Conservation (phyloP, 2,113 vertebrate species). For the Dipodomys ordii region DNA sequence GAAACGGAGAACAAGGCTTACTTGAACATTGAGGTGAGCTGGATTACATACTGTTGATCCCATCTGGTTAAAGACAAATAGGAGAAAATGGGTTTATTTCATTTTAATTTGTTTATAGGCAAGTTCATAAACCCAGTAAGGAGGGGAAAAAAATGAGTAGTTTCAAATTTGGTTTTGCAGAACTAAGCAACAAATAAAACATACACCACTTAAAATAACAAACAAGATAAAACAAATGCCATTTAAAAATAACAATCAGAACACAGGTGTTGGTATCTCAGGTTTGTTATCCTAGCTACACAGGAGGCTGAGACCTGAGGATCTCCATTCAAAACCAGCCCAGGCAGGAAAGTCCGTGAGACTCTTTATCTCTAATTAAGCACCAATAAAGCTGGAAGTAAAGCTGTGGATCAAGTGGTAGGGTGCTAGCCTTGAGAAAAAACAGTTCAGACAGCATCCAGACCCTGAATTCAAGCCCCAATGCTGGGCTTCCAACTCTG, state of each 20-base stretch:
- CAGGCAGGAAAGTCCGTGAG: too few relatives aligned
- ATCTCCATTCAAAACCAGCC: too few relatives aligned
- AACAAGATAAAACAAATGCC: too few relatives aligned
- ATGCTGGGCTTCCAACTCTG: too few relatives aligned
- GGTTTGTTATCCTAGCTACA: too few relatives aligned
- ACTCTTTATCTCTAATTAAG: too few relatives aligned
- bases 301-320: too few relatives aligned
- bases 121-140: conserved; percentile 38
- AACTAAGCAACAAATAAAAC: background rate
- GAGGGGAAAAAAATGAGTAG: background rate
- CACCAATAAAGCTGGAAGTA: too few relatives aligned
- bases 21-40: conserved; percentile 98
- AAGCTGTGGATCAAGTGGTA: too few relatives aligned
- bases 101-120: conserved; percentile 45
- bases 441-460: too few relatives aligned
- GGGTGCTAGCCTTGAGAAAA: too few relatives aligned
- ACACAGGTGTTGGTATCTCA: too few relatives aligned
- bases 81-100: conserved; percentile 1
- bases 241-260: background rate
- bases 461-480: background rate
- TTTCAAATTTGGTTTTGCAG: conserved; percentile 37
- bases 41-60: conserved; percentile 92
- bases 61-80: conserved; percentile 89
- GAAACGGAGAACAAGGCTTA: conserved; percentile 77
- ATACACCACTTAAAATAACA: background rate